These are phyloP conservation scores for Oryzias melastigma DNA, from an alignment of 2,113 vertebrate genomes.

Conservation along the genomic window DNA sequence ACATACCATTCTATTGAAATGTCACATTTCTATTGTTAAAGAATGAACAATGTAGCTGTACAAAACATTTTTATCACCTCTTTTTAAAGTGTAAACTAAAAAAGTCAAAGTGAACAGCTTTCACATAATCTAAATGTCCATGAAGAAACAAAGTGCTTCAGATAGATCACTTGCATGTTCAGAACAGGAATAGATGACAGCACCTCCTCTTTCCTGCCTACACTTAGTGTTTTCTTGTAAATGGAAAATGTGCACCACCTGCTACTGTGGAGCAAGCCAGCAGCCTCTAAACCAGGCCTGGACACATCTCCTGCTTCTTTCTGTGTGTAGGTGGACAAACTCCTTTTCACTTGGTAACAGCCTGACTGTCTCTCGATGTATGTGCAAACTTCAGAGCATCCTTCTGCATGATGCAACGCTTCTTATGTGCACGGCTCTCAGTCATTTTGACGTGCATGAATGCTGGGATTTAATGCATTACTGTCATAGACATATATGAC, in stretches of 20 bases:
- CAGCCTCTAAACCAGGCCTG: slow-evolving; percentile 62
- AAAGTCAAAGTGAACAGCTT: slow-evolving; percentile 16
- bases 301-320: slow-evolving; percentile 60
- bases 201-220: slow-evolving; percentile 67
- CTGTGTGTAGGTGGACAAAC: slow-evolving; percentile 59
- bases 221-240: slow-evolving; percentile 67
- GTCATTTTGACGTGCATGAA: not conserved
- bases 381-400: slow-evolving; percentile 51
- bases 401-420: slow-evolving; percentile 26
- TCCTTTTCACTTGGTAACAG: slow-evolving; percentile 58
- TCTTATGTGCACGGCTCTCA: slow-evolving; percentile 20
- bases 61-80: too few relatives aligned
- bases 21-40: too few relatives aligned
- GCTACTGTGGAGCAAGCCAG: slow-evolving; percentile 64
- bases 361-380: slow-evolving; percentile 44
- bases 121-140: slow-evolving; percentile 23
- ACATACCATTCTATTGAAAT: too few relatives aligned
- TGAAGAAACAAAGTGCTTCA: slow-evolving; percentile 30
- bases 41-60: too few relatives aligned
- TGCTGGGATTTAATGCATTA: too few relatives aligned
- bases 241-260: slow-evolving; percentile 68
- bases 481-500: too few relatives aligned
- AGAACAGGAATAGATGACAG: slow-evolving; percentile 55
- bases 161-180: slow-evolving; percentile 24
- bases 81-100: not conserved